Conservation (phyloP, 2,113 vertebrate genomes). For the Gymnarchus niloticus region DNA sequence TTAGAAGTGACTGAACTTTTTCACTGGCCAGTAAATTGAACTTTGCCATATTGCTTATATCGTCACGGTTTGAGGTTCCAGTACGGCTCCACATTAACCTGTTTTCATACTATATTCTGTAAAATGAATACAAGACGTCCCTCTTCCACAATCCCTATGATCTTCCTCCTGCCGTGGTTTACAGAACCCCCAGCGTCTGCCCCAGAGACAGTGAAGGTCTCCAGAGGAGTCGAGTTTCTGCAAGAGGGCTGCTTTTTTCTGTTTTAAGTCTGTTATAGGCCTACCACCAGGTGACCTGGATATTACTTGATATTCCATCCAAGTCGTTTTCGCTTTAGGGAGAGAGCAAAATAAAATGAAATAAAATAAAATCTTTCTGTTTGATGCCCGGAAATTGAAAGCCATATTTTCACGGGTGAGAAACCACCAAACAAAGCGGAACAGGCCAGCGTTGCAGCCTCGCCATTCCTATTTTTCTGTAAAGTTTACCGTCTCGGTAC, state of each 20-base stretch:
- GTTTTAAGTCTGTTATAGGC: not conserved
- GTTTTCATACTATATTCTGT: not conserved
- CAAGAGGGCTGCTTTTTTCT: not conserved
- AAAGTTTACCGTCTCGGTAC: not conserved
- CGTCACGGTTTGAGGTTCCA: not conserved
- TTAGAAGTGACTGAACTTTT: not conserved
- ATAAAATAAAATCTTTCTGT: not conserved
- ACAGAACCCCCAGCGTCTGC: not conserved
- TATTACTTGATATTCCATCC: not conserved
- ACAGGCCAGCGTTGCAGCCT: not conserved
- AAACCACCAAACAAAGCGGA: not conserved
- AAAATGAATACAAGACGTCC: not conserved
- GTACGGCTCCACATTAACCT: not conserved
- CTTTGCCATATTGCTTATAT: not conserved
- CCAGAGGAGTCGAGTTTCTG: not conserved
- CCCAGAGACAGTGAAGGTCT: not conserved
- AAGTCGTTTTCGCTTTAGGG: not conserved
- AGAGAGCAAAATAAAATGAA: not conserved
- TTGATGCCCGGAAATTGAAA: not conserved
- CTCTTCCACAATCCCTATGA: not conserved
- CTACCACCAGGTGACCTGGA: not conserved
- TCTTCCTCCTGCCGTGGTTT: not conserved
- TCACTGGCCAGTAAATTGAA: not conserved
- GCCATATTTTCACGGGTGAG: not conserved
- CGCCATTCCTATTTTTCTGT: not conserved